These are phyloP conservation scores for Aplocera efformata DNA, from an alignment of 2,888 invertebrate species.

Conservation along the genomic window DNA sequence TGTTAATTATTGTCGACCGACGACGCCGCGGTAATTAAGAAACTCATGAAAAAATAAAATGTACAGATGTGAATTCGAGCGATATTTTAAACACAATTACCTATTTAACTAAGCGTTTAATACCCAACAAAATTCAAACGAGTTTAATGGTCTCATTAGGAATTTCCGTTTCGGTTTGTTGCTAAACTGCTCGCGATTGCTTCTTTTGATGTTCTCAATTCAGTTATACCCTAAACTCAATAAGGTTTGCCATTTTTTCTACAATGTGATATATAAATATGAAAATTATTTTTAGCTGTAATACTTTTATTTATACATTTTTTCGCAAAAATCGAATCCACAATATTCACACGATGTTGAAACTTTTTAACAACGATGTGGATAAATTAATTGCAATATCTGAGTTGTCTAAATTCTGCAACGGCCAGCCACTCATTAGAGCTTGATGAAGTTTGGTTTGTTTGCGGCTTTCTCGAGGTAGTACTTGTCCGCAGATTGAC, in stretches of 20 bases:
- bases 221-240: conserved; percentile 10
- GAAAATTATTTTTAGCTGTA: too few species aligned
- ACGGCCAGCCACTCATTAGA: too few species aligned
- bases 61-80: conserved; percentile 42
- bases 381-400: too few species aligned
- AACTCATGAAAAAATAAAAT: conserved; percentile 47
- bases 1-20: conserved; percentile 58
- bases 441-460: neutral
- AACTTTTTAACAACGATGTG: too few species aligned
- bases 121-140: conserved; percentile 36
- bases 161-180: conserved; percentile 26
- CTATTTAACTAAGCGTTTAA: conserved; percentile 38
- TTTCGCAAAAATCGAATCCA: too few species aligned
- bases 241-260: conserved; percentile 11
- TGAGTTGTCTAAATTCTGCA: too few species aligned
- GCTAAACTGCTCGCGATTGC: conserved; percentile 25
- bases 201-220: conserved; percentile 28
- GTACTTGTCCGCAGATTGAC: conserved; percentile 1
- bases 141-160: conserved; percentile 36
- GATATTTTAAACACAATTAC: conserved; percentile 45
- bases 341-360: too few species aligned
- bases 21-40: conserved; percentile 48
- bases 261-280: neutral
- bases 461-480: conserved; percentile 1
- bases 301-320: too few species aligned